Percentiles rank a stretch among this genome's conserved stretches.
phyloP scores from a whole-genome alignment of 2,113 vertebrate genomes.

The Dasyprocta punctata region DNA sequence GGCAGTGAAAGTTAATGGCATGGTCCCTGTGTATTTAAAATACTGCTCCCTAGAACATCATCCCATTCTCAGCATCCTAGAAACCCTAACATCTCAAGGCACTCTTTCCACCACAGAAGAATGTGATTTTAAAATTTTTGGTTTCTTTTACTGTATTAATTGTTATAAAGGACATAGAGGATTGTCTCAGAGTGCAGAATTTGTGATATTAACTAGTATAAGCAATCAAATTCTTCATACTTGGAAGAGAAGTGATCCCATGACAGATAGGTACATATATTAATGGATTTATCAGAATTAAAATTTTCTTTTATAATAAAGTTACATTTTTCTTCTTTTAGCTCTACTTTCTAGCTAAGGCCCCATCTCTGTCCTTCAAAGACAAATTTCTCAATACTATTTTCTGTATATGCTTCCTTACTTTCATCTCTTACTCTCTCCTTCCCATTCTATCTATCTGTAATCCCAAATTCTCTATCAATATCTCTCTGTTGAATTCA shows the following conservation, averaged over 20 bases:
- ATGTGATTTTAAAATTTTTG: background rate
- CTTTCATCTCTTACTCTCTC: background rate
- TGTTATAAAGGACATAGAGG: background rate
- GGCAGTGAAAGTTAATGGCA: background rate
- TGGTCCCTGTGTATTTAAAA: background rate
- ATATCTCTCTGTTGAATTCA: background rate
- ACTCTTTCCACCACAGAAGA: background rate
- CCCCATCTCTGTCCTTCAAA: background rate
- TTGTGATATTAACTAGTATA: background rate
- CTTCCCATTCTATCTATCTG: background rate
- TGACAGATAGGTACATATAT: background rate
- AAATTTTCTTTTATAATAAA: background rate
- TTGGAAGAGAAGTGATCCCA: background rate
- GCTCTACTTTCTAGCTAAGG: background rate
- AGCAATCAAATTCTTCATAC: background rate
- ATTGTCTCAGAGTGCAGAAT: background rate
- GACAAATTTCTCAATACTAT: background rate
- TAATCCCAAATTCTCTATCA: background rate
- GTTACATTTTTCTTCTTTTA: background rate
- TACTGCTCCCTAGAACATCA: background rate
- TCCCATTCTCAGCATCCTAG: background rate
- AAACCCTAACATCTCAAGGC: background rate
- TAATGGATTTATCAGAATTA: background rate
- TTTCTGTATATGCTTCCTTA: background rate
- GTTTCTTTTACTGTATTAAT: background rate